Conservation (phyloP, 2,888 invertebrate genomes). For the Plagodis pulveraria region DNA sequence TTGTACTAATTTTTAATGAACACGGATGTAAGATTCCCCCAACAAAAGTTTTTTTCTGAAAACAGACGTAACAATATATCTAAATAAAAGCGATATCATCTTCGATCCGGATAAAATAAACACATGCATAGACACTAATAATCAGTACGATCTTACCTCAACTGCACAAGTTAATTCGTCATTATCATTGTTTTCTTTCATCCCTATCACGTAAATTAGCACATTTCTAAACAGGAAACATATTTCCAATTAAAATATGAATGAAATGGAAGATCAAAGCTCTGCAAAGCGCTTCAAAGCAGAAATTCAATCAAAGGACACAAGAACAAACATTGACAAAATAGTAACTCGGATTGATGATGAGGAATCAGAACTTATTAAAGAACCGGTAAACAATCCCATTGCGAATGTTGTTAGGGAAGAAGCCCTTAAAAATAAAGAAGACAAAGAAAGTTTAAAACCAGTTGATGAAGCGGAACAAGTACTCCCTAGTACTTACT, state of each 20-base stretch:
- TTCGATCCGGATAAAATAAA: too few species aligned
- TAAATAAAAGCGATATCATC: too few species aligned
- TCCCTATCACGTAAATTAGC: slow-evolving; percentile 26
- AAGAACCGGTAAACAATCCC: neutral
- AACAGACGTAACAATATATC: too few species aligned
- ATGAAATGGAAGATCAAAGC: slow-evolving; percentile 42
- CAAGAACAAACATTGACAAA: too few species aligned
- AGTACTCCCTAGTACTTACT: slow-evolving; percentile 26
- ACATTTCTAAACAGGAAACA: slow-evolving; percentile 51
- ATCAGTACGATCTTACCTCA: too few species aligned
- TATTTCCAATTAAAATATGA: slow-evolving; percentile 48
- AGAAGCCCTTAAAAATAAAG: neutral
- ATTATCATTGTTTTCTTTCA: neutral
- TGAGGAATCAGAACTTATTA: neutral
- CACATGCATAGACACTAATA: too few species aligned
- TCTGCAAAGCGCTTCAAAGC: slow-evolving; percentile 55
- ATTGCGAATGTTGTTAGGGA: neutral
- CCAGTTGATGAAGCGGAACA: neutral
- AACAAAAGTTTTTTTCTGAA: too few species aligned
- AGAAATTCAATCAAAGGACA: slow-evolving; percentile 25
- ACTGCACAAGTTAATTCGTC: neutral
- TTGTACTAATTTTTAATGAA: too few species aligned
- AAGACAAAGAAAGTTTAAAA: too few species aligned
- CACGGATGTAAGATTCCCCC: too few species aligned
- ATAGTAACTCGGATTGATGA: too few species aligned